Base-by-base conservation (phyloP, 1,140 invertebrate genomes). In the Rhyacophila brunnea region DNA sequence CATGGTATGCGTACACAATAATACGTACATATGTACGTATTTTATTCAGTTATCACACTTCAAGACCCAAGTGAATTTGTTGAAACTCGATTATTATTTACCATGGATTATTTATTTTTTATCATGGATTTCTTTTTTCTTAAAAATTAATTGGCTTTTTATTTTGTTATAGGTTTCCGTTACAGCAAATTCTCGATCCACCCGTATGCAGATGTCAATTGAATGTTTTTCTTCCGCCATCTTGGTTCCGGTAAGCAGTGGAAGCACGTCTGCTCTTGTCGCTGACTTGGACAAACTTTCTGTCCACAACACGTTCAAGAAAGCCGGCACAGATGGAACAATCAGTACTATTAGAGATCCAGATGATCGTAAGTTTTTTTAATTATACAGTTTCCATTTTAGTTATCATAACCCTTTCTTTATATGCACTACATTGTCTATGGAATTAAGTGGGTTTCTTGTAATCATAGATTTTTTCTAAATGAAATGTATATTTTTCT, bases 181-280 rank as follows among this genome's bases (percentile, higher is more conserved):
- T 6, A 61, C 62, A 35, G 62, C 58, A 11, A 65, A 65, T 65
- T 66, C 60, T 49, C 56, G 45, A 9, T 63, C 58, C 36, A 70
- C 77, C 17, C 68, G 68, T 11, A 73, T 71, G 15, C 69, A 87
- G 59, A 72, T 92, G 1, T 82, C 81, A 1, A 68, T 93, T 23
- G 84, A 90, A 65, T 81, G 70, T 13, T 87, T 84, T 1, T 88
- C 92, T 13, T 93, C 94, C 0, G 87, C 96, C 0, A 91, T 98
- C 57, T 74, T 96, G 2, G 73, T 98, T 34, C 95, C 95, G 0
- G 85, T 94, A 36, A 91, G 88, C 69, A 89, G 90, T n/a, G 83
- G 84, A 51, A 88, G 88, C 7, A 83, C 86, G 4, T 83, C 90
- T 60, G 79, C 94, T 28, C 81, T 97, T 13, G 84, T 95, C 1